phyloP scores from a whole-genome alignment of 2,113 vertebrate species.

The Clarias macrocephalus region DNA sequence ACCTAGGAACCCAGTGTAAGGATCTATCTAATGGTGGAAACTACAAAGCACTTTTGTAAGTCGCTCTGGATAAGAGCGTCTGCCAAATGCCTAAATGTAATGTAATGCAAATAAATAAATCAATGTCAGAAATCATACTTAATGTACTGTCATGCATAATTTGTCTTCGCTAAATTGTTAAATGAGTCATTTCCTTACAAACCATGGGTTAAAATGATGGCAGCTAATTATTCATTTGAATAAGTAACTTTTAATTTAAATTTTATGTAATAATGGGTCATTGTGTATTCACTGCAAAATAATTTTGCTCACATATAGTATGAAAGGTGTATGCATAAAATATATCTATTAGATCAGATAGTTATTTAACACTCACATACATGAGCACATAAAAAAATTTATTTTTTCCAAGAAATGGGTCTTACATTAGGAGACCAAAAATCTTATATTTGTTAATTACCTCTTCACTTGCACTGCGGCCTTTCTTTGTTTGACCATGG shows the following conservation, averaged over 20 bases:
- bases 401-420: neutral
- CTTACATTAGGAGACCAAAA: neutral
- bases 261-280: neutral
- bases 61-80: no score
- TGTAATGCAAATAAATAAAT: neutral
- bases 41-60: no score
- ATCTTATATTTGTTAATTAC: neutral
- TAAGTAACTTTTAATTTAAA: neutral
- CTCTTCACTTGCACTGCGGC: neutral
- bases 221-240: neutral
- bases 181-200: neutral
- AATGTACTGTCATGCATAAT: neutral
- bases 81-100: no score
- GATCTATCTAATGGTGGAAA: no score
- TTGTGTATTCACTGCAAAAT: neutral
- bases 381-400: neutral
- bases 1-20: no score
- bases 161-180: neutral
- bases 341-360: neutral
- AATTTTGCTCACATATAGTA: neutral
- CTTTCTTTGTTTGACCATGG: neutral
- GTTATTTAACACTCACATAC: neutral
- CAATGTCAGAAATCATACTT: neutral
- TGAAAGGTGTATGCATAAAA: neutral
- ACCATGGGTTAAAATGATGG: neutral